Evolutionary conservation across 2,113 vertebrate genomes (phyloP).

Genomic region (Salvelinus sp.): DNA sequence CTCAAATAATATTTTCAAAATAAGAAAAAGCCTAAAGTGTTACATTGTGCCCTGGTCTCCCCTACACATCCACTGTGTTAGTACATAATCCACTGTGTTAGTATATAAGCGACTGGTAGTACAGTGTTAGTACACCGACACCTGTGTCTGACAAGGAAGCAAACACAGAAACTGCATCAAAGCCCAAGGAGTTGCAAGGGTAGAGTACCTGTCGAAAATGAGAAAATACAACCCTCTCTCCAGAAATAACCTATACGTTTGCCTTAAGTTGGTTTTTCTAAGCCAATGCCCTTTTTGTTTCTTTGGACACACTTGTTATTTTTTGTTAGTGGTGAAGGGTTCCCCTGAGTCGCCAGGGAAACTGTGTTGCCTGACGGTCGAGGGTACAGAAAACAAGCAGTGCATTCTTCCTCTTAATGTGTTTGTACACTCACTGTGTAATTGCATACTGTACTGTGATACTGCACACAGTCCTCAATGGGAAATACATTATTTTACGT

Average conservation of each 20-base stretch:
- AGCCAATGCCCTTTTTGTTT: constrained; percentile 32
- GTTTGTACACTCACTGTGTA: not conserved
- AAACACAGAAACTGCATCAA: constrained; percentile 6
- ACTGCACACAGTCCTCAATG: not conserved
- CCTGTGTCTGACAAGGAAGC: constrained; percentile 16
- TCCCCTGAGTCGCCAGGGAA: constrained; percentile 50
- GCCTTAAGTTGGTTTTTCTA: constrained; percentile 41
- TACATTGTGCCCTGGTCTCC: too few species aligned
- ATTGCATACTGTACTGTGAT: too few species aligned
- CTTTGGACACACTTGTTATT: constrained; percentile 56
- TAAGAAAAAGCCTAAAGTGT: too few species aligned
- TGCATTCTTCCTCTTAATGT: constrained; percentile 8
- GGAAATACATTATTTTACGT: too few species aligned
- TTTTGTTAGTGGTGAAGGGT: constrained; percentile 30
- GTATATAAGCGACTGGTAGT: not conserved
- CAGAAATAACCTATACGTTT: constrained; percentile 25
- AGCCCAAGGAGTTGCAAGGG: constrained; percentile 9
- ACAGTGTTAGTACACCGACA: constrained; percentile 4
- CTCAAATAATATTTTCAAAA: too few species aligned
- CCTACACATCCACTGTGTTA: too few species aligned
- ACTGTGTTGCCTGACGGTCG: constrained; percentile 38
- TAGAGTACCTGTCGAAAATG: constrained; percentile 47
- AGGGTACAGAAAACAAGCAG: constrained; percentile 31
- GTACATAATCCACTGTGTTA: too few species aligned
- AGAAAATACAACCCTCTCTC: constrained; percentile 41